phyloP scores from a whole-genome alignment of 1,140 invertebrate genomes.

The Ceratitis capitata region DNA sequence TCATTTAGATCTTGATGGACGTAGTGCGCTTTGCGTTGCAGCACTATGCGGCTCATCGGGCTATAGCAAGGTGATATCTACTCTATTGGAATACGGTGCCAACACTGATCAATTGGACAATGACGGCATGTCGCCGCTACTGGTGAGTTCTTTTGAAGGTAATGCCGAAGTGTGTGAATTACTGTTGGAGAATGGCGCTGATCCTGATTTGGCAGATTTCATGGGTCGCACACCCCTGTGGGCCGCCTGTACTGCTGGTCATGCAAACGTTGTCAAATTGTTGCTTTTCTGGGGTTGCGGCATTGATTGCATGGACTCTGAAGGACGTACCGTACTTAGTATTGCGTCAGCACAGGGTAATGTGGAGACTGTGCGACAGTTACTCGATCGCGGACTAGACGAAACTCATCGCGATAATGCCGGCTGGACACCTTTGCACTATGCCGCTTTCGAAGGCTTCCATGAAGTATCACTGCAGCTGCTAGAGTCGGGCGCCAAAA shows the following conservation, averaged over 20 bases:
- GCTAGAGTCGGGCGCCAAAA: slow-evolving; percentile 89
- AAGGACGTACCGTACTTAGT: slow-evolving; percentile 88
- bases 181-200: slow-evolving; percentile 85
- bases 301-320: slow-evolving; percentile 88
- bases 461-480: slow-evolving; percentile 86
- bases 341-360: slow-evolving; percentile 89
- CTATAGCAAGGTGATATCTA: slow-evolving; percentile 78
- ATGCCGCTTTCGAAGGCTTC: slow-evolving; percentile 92
- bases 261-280: slow-evolving; percentile 81
- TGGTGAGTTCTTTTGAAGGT: slow-evolving; percentile 95
- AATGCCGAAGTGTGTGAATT: slow-evolving; percentile 81
- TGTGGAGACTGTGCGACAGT: slow-evolving; percentile 84
- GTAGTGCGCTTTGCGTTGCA: slow-evolving; percentile 91
- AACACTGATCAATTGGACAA: slow-evolving; percentile 89
- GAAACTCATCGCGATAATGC: slow-evolving; percentile 91
- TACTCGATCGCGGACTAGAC: slow-evolving; percentile 89
- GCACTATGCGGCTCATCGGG: slow-evolving; percentile 90
- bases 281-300: slow-evolving; percentile 90
- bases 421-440: slow-evolving; percentile 94
- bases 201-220: slow-evolving; percentile 85
- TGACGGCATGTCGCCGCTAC: slow-evolving; percentile 90
- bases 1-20: slow-evolving; percentile 88
- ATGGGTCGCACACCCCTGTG: slow-evolving; percentile 82
- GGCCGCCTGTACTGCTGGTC: slow-evolving; percentile 88
- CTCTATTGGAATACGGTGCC: slow-evolving; percentile 84